These are phyloP conservation scores for Taurulus bubalis DNA, from an alignment of 2,113 vertebrate genomes.

Conservation along the genomic window DNA sequence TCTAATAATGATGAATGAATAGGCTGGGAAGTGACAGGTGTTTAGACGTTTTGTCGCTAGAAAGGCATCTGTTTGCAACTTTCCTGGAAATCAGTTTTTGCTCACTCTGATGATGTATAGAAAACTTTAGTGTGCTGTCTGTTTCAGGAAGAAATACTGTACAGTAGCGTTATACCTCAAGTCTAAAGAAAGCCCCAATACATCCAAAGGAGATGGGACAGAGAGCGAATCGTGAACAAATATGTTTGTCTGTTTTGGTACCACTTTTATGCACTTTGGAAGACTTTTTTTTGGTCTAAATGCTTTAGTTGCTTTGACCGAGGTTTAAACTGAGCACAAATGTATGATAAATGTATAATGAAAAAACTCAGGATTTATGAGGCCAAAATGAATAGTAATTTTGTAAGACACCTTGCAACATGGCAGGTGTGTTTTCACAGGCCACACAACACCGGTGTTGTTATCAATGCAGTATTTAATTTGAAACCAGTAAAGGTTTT, in stretches of 20 bases:
- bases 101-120: constrained; percentile 65
- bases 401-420: constrained; percentile 56
- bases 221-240: background rate
- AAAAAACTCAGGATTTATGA: constrained; percentile 18
- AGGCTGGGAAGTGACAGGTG: constrained; percentile 82
- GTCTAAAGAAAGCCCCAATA: background rate
- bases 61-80: constrained; percentile 71
- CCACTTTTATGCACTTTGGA: background rate
- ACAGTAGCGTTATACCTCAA: background rate
- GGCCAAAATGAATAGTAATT: constrained; percentile 63
- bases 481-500: constrained; percentile 48
- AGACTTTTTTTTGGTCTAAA: background rate
- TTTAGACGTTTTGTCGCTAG: constrained; percentile 72
- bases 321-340: background rate
- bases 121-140: constrained; percentile 12
- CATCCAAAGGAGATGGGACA: background rate
- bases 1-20: constrained; percentile 87
- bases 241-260: background rate
- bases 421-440: constrained; percentile 59
- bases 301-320: constrained; percentile 4
- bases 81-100: constrained; percentile 52
- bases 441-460: constrained; percentile 33
- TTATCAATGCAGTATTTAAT: constrained; percentile 29
- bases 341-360: background rate
- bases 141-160: background rate